These are phyloP conservation scores for Pissodes strobi DNA, from an alignment of 1,140 invertebrate genomes.

Conservation along the genomic window DNA sequence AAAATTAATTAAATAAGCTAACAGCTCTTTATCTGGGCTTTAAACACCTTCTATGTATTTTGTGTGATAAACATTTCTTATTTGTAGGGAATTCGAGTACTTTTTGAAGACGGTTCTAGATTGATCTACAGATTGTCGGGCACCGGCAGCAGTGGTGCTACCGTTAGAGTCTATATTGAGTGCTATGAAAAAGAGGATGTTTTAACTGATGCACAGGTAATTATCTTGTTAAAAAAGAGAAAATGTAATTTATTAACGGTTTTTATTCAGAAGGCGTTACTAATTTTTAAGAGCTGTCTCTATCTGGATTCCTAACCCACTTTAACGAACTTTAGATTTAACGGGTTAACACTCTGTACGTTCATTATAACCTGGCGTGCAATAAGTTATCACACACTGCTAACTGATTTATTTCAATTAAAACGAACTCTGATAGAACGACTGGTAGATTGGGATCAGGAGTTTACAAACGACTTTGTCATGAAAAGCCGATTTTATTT, in stretches of 20 bases:
- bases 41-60: neutral
- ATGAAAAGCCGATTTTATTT: too few species aligned
- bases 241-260: neutral
- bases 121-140: constrained; percentile 94
- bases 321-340: too few species aligned
- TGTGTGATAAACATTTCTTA: neutral
- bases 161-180: constrained; percentile 93
- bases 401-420: too few species aligned
- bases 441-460: too few species aligned
- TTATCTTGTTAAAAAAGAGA: neutral
- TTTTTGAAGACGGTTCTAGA: constrained; percentile 92
- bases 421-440: too few species aligned
- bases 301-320: too few species aligned
- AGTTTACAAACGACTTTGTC: too few species aligned
- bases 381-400: too few species aligned
- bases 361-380: too few species aligned
- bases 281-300: neutral
- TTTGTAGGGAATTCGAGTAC: constrained; percentile 84
- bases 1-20: too few species aligned
- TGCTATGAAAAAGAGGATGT: constrained; percentile 81
- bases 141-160: constrained; percentile 96
- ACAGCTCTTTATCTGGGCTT: too few species aligned
- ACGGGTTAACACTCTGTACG: too few species aligned
- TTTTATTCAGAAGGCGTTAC: neutral
- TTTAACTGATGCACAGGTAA: constrained; percentile 72